These are phyloP conservation scores for Cybosia mesomella DNA, from an alignment of 2,888 invertebrate genomes.

Conservation along the genomic window DNA sequence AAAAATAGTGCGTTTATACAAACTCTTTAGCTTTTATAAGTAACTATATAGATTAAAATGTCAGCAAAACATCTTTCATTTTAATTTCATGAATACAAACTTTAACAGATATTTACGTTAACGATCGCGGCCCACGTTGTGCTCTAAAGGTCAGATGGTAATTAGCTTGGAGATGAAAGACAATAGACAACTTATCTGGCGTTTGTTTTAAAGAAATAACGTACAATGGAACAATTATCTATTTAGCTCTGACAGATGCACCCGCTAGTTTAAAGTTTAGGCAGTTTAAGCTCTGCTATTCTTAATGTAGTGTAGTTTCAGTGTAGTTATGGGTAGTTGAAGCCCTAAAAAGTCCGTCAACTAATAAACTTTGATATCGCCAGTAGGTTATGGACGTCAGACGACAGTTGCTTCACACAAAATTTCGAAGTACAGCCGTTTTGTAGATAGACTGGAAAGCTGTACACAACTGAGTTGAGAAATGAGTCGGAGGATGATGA, in stretches of 20 bases:
- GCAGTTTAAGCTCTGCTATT: neutral
- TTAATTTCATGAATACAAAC: slow-evolving; percentile 4
- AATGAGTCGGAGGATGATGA: no score
- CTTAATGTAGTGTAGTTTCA: no score
- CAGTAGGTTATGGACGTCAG: no score
- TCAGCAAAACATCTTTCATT: neutral
- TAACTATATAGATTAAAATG: neutral
- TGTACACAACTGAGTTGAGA: no score
- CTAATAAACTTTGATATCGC: no score
- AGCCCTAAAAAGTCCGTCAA: no score
- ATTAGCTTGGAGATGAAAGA: slow-evolving; percentile 13
- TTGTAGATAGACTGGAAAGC: no score
- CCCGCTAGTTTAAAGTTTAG: neutral
- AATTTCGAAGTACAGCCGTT: no score
- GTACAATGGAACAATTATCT: slow-evolving; percentile 10
- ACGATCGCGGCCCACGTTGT: slow-evolving; percentile 8
- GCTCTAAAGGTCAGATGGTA: slow-evolving; percentile 13
- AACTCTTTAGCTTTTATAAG: no score
- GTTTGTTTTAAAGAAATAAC: slow-evolving; percentile 8
- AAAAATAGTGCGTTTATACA: no score
- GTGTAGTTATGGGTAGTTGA: no score
- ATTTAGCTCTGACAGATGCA: slow-evolving; percentile 15
- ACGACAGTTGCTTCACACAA: no score
- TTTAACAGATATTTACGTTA: neutral
- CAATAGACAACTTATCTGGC: slow-evolving; percentile 16